Base-by-base conservation (phyloP, 1,140 invertebrate genomes). In the Hyposmocoma kahamanoa region DNA sequence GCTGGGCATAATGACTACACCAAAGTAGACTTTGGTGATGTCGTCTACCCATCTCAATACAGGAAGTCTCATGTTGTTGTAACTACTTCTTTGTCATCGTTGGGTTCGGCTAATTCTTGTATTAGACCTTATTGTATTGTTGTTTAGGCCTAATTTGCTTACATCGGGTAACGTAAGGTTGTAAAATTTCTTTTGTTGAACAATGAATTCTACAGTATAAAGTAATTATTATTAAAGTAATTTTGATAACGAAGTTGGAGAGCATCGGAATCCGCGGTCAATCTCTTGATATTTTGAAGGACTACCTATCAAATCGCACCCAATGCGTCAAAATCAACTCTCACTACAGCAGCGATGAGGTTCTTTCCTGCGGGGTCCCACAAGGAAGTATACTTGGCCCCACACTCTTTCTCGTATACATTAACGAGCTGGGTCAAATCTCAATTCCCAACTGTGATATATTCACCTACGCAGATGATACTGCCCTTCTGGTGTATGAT, bases 301-400 rank as follows among this genome's bases (percentile, higher is more conserved):
- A 28, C 28, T 45, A 45, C 15, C 43, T 45, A 11, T 1, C 4
- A 1, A n/a, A 21, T 6, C 15, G 43, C 0, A 19, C 17, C 3
- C 43, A 45, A 19, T 11, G 26, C 8, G 18, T 34, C 10, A 45
- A 30, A 45, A 11, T 45, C 5, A 28, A 18, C 8, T 10, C 11
- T n/a, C 6, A 30, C 10, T 2, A 19, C n/a, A 45, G 43, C 22
- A 19, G 21, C 15, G 8, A 1, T 8, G 5, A 9, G 1, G 1
- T 10, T 30, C 11, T 45, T n/a, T 17, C 13, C 3, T 45, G 20
- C 13, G 43, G 43, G 11, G 39, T 47, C 11, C 43, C 43, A 3
- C 43, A 45, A 13, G 43, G 43, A 6, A 45, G 43, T 20, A 26
- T 45, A 30, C 28, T 45, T 18, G 43, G 43, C 4, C 43, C 43